phyloP scores from a whole-genome alignment of 2,888 invertebrate genomes.

The Zhengitettix transpicula region DNA sequence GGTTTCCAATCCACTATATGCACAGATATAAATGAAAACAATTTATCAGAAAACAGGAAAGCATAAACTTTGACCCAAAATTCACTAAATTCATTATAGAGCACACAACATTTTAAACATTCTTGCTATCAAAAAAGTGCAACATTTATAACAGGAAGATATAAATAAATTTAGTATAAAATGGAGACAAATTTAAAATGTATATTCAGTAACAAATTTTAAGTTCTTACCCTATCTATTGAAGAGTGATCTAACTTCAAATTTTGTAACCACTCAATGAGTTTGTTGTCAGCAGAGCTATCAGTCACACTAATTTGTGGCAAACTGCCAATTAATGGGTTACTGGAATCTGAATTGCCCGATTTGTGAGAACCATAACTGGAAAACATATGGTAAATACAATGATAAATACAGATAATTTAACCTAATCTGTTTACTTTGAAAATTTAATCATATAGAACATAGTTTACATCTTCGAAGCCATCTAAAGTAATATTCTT shows the following conservation, averaged over 20 bases:
- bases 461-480: too few species aligned
- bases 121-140: too few species aligned
- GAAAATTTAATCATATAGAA: not conserved
- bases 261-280: constrained; percentile 55
- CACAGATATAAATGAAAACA: too few species aligned
- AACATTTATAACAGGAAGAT: not conserved
- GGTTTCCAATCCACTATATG: too few species aligned
- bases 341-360: constrained; percentile 12
- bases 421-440: not conserved
- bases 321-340: constrained; percentile 15
- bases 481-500: too few species aligned
- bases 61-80: too few species aligned
- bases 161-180: not conserved
- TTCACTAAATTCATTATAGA: too few species aligned
- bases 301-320: constrained; percentile 23
- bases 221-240: constrained; percentile 35
- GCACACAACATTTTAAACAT: too few species aligned
- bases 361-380: constrained; percentile 6
- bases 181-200: not conserved
- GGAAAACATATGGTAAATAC: not conserved
- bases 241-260: constrained; percentile 51
- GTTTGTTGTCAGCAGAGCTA: constrained; percentile 27
- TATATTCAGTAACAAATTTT: not conserved
- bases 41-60: too few species aligned
- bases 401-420: not conserved